These are phyloP conservation scores for Uropetala carovei DNA, from an alignment of 2,888 invertebrate genomes.

Conservation along the genomic window DNA sequence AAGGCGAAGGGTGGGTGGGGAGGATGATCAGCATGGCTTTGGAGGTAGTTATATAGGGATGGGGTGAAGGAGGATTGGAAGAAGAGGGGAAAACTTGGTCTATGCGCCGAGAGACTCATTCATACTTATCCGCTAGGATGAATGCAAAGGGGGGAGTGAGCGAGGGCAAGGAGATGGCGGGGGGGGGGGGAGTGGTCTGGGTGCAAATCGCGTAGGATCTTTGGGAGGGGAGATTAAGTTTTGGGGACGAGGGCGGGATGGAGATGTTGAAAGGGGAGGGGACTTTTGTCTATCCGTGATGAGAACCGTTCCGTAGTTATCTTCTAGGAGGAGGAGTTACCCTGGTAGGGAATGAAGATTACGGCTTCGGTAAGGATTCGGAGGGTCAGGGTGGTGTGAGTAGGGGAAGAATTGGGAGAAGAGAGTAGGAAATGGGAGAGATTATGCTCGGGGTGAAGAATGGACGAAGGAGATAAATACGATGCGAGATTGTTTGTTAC, in stretches of 20 bases:
- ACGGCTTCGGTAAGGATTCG: background rate
- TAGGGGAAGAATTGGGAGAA: background rate
- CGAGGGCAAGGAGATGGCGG: background rate
- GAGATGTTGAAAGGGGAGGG: background rate
- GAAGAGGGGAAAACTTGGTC: background rate
- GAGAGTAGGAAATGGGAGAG: background rate
- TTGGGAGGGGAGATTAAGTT: background rate
- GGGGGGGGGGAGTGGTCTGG: background rate
- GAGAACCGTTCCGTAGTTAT: slow-evolving; percentile 26
- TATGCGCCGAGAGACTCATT: slow-evolving; percentile 25
- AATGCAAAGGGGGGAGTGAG: slow-evolving; percentile 20
- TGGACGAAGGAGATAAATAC: background rate
- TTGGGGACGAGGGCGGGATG: background rate
- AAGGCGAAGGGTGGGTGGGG: background rate
- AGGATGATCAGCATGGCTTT: background rate
- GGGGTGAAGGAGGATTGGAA: background rate
- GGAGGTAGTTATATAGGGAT: background rate
- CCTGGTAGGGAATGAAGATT: background rate
- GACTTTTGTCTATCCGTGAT: background rate
- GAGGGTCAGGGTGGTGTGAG: background rate
- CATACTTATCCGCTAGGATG: slow-evolving; percentile 20
- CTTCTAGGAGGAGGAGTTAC: background rate
- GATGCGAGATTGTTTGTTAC: background rate
- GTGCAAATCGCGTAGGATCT: background rate
- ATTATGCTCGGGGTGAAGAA: background rate